Base-by-base conservation (phyloP, 2,888 invertebrate species). In the Cataglyphis rosenhaueri region DNA sequence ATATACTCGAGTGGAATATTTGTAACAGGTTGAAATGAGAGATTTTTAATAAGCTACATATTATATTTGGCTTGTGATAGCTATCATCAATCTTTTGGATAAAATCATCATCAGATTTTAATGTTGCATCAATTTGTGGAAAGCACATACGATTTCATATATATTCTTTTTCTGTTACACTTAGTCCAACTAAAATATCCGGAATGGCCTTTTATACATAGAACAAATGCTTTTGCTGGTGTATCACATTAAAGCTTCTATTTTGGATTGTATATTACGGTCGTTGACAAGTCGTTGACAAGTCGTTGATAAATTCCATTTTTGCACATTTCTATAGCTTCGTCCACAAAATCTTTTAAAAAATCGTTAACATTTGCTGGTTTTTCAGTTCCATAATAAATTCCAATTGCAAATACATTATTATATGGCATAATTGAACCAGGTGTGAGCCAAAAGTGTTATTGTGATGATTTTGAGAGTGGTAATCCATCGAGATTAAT, bases 111-210 rank as follows among this genome's bases (percentile, higher is more conserved):
- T 71, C 18, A 10, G 18, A 12, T 71, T 57, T 18, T 41, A 59
- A 3, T 38, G 38, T 10, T 38, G 70, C 70, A 5, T 71, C 35
- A 4, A 38, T 38, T 71, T 38, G 38, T 9, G 70, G 70, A 3
- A 71, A 71, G 21, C 70, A 71, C 9, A 71, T 21, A 15, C 35
- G 15, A 21, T 38, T 71, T 57, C 5, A 2, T 57, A 71, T 3
- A 25, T 21, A 18, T 9, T 71, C 57, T 57, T 57, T 57, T 57
- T 71, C 38, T 6, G 21, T 71, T 18, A 2, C 57, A 71, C 1
- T 71, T 71, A 0, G 71, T 71, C 18, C 71, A 71, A 38, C 57
- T 71, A 0, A 18, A 71, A 59, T 71, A 71, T 18, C 71, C 57
- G 1, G 25, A 10, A 25, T 71, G 71, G 10, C 71, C 57, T 41